Percentiles rank a stretch among this genome's conserved stretches.
phyloP scores from a whole-genome alignment of 37 sponge, comb jelly and placozoan species.

The Halisarca cf. caerulea region DNA sequence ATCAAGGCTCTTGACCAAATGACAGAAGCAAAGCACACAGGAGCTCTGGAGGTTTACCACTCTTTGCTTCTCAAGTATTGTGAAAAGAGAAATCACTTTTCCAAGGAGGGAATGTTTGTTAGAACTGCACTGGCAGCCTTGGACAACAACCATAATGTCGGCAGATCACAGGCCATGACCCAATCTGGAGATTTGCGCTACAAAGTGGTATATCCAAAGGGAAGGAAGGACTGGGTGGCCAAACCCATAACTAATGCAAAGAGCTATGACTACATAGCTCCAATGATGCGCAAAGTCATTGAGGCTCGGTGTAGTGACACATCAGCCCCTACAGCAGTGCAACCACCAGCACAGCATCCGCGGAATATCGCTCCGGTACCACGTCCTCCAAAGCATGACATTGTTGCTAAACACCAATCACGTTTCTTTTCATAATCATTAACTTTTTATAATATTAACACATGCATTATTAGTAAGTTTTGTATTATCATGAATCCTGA shows the following conservation, averaged over 20 bases:
- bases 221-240: background rate
- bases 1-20: background rate
- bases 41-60: slow-evolving; percentile 5
- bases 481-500: too few species aligned
- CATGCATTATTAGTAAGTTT: too few species aligned
- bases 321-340: too few species aligned
- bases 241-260: slow-evolving; percentile 18
- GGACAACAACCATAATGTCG: background rate
- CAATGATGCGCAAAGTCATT: too few species aligned
- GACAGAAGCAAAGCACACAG: background rate
- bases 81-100: slow-evolving; percentile 8
- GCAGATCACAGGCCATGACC: background rate
- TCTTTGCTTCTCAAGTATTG: slow-evolving; percentile 11
- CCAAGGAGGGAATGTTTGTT: background rate
- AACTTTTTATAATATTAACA: too few species aligned
- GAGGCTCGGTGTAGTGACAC: too few species aligned
- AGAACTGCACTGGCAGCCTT: slow-evolving; percentile 1
- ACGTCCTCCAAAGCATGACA: too few species aligned
- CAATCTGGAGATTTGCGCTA: background rate
- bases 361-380: too few species aligned
- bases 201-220: background rate
- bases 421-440: too few species aligned
- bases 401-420: too few species aligned
- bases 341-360: too few species aligned
- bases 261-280: too few species aligned